A percentile compares a stretch with the other conserved stretches of the same genome.
phyloP scores from a whole-genome alignment of 2,888 invertebrate genomes.

The Rhaphigaster nebulosa region DNA sequence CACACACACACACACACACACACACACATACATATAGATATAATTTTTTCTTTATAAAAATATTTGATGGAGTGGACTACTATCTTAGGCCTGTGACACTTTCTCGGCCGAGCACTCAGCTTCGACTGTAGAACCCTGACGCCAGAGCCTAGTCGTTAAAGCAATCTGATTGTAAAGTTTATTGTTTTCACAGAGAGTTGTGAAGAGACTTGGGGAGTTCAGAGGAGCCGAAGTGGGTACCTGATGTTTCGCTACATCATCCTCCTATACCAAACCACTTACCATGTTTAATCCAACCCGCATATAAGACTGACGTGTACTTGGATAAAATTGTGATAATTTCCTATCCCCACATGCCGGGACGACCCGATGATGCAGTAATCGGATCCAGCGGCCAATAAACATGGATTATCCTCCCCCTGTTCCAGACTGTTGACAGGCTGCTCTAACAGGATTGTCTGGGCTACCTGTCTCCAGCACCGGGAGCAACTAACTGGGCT shows the following conservation, averaged over 20 bases:
- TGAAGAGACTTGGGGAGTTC: neutral
- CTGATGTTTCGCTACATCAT: neutral
- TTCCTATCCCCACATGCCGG: neutral
- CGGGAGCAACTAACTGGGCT: neutral
- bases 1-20: too few relatives aligned
- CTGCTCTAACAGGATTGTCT: slow-evolving; percentile 30
- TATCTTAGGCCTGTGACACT: neutral
- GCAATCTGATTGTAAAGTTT: slow-evolving; percentile 31
- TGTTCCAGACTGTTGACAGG: neutral
- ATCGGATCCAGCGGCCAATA: slow-evolving; percentile 18
- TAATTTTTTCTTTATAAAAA: too few relatives aligned
- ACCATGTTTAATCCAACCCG: neutral
- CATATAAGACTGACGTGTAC: neutral
- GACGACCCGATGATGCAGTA: neutral
- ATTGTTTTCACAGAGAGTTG: slow-evolving; percentile 7
- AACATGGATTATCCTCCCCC: slow-evolving; percentile 13
- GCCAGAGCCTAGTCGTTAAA: neutral
- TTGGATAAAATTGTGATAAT: neutral
- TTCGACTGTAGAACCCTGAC: neutral
- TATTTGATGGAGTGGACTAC: too few relatives aligned
- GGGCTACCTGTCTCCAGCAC: slow-evolving; percentile 23
- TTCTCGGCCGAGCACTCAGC: neutral
- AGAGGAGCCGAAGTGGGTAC: neutral
- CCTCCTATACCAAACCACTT: neutral
- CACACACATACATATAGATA: too few relatives aligned